Conservation (phyloP, 1,140 invertebrate genomes). For the Drosophila murphyi region DNA sequence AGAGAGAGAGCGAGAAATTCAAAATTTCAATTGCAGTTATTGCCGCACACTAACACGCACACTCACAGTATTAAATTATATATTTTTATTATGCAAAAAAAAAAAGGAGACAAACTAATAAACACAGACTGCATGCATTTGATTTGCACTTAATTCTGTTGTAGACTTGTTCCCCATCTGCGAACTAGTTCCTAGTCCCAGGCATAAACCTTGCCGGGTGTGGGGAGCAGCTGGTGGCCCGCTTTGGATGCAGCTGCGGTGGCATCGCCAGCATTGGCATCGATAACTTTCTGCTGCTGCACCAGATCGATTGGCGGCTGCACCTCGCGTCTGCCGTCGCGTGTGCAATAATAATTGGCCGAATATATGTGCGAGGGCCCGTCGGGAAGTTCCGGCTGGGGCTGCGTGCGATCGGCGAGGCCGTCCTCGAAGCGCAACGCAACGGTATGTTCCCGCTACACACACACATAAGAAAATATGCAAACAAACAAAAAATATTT, state of each 20-base stretch:
- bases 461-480: not conserved
- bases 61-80: not conserved
- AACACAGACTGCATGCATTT: not conserved
- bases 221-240: conserved; percentile 83
- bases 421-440: conserved; percentile 88
- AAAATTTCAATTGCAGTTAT: no score
- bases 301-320: conserved; percentile 88
- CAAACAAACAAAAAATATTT: not conserved
- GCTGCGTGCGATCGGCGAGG: conserved; percentile 89
- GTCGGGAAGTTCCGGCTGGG: conserved; percentile 90
- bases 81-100: not conserved
- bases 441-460: conserved; percentile 87
- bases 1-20: no score
- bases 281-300: conserved; percentile 67
- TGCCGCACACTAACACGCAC: not conserved
- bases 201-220: conserved; percentile 85
- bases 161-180: no score
- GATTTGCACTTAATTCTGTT: no score
- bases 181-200: conserved; percentile 85
- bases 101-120: not conserved
- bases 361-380: conserved; percentile 90
- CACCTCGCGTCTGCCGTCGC: conserved; percentile 91
- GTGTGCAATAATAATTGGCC: conserved; percentile 91
- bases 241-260: conserved; percentile 41
- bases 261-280: conserved; percentile 14